Evolutionary conservation across 2,113 vertebrate genomes (phyloP).

Genomic region (Thamnaconus septentrionalis): DNA sequence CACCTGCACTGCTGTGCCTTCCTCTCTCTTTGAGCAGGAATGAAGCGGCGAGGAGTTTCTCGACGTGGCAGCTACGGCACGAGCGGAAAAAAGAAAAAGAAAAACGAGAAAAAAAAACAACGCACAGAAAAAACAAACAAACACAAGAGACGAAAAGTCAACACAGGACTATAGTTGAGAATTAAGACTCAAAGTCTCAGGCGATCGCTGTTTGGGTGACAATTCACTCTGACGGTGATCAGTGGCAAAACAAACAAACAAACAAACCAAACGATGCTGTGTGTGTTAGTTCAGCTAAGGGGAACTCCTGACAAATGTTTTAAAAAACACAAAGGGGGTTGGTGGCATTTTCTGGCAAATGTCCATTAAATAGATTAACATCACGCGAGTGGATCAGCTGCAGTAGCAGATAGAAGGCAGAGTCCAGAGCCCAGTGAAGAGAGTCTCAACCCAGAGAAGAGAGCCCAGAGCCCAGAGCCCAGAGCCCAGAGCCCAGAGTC

Average conservation of each 20-base stretch:
- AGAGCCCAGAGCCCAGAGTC: too few species aligned
- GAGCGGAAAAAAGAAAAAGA: conserved; percentile 5
- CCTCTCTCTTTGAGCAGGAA: conserved; percentile 49
- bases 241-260: conserved; percentile 36
- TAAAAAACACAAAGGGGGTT: conserved; percentile 58
- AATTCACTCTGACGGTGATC: conserved; percentile 61
- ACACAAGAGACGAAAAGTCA: too few species aligned
- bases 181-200: conserved; percentile 6
- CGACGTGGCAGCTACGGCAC: conserved; percentile 33
- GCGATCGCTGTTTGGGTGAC: conserved; percentile 56
- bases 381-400: conserved; percentile 73
- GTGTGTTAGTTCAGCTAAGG: conserved; percentile 8
- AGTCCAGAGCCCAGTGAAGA: conserved; percentile 4
- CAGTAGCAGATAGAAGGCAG: conserved; percentile 68
- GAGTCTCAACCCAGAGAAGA: too few species aligned
- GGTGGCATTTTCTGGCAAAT: conserved; percentile 62
- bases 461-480: too few species aligned
- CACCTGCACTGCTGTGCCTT: conserved; percentile 48
- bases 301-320: conserved; percentile 53
- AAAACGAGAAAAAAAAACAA: not conserved
- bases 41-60: conserved; percentile 50
- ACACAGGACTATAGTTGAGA: too few species aligned
- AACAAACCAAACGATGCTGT: not conserved
- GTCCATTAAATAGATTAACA: conserved; percentile 72
- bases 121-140: too few species aligned